Evolutionary conservation across 2,888 invertebrate genomes (phyloP).

Genomic region (Eilema caniola): DNA sequence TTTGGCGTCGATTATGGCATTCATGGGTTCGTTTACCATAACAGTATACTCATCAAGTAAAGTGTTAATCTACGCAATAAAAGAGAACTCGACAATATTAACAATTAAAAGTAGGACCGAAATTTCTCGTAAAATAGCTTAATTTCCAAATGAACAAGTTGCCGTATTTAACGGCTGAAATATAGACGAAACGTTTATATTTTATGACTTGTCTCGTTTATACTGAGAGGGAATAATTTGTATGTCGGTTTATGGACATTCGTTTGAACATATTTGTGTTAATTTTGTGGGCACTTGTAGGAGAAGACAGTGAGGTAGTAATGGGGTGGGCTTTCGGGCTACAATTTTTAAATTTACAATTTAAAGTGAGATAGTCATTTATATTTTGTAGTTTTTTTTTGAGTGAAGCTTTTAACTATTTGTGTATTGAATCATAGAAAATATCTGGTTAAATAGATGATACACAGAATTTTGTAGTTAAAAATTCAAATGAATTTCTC

Average conservation of each 20-base stretch:
- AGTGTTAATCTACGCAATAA: conserved; percentile 18
- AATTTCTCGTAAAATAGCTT: conserved; percentile 43
- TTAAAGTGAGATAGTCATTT: too few relatives aligned
- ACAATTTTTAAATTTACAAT: too few relatives aligned
- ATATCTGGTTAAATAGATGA: too few relatives aligned
- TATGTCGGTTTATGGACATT: conserved; percentile 23
- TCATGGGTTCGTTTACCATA: neutral
- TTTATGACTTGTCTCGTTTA: conserved; percentile 33
- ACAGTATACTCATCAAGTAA: conserved; percentile 2
- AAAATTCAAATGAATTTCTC: too few relatives aligned
- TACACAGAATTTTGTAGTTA: too few relatives aligned
- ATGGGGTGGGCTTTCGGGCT: too few relatives aligned
- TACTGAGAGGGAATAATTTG: neutral
- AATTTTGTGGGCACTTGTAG: neutral
- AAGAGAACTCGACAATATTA: conserved; percentile 20
- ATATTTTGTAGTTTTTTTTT: too few relatives aligned
- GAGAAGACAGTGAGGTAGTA: too few relatives aligned
- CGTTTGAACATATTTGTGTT: neutral
- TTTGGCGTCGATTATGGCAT: neutral
- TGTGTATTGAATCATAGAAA: too few relatives aligned
- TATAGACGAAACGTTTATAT: conserved; percentile 33
- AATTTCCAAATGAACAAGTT: conserved; percentile 47
- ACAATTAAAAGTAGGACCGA: conserved; percentile 42
- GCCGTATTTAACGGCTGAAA: conserved; percentile 34
- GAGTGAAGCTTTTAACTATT: too few relatives aligned